Evolutionary conservation across 1,140 invertebrate genomes (phyloP).

Genomic region (Caerostris extrusa): DNA sequence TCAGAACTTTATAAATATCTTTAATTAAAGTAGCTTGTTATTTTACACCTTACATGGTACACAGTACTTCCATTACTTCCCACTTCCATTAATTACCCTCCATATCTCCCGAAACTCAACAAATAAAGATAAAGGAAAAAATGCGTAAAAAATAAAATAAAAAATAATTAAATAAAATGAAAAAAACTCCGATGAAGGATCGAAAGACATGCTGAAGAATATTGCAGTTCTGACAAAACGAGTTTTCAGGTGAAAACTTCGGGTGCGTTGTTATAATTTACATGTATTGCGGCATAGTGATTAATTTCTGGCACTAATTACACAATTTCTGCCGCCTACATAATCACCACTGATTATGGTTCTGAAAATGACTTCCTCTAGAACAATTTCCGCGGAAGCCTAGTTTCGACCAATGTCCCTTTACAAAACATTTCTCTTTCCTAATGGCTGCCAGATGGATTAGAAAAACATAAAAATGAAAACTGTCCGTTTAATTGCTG

Average conservation of each 20-base stretch:
- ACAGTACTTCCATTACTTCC: too few species aligned
- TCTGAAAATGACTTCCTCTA: constrained; percentile 65
- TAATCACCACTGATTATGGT: constrained; percentile 73
- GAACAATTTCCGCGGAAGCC: constrained; percentile 56
- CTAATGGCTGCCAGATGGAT: constrained; percentile 44
- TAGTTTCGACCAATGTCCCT: constrained; percentile 46
- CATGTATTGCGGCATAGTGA: constrained; percentile 21
- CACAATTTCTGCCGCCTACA: constrained; percentile 70
- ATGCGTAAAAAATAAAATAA: neutral
- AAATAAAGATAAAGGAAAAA: neutral
- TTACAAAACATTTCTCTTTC: constrained; percentile 52
- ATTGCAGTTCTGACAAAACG: neutral
- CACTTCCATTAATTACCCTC: constrained; percentile 18
- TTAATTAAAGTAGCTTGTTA: constrained; percentile 37
- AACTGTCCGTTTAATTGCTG: constrained; percentile 28
- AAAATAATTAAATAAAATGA: neutral
- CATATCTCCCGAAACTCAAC: neutral
- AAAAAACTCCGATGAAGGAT: neutral
- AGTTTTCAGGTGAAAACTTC: neutral
- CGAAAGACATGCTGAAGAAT: constrained; percentile 3
- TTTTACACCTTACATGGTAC: neutral
- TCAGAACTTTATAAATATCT: constrained; percentile 22
- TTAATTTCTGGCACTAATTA: constrained; percentile 66
- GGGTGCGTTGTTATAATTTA: constrained; percentile 8
- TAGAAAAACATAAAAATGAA: constrained; percentile 23